phyloP scores from a whole-genome alignment of 1,140 invertebrate species.

The Hyles euphorbiae region DNA sequence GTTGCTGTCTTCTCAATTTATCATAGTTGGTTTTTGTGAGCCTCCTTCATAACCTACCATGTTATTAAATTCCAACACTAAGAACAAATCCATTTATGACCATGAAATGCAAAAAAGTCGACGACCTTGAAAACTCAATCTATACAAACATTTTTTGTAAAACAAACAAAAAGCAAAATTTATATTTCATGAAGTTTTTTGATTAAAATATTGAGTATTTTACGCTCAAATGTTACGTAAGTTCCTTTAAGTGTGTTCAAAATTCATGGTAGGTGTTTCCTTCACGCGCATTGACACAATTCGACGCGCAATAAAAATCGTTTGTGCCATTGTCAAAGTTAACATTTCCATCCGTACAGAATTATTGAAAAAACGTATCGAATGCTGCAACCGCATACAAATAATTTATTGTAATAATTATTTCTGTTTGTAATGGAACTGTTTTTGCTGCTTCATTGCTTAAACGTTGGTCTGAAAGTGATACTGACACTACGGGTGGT shows the following conservation, averaged over 20 bases:
- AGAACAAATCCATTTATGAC: too few species aligned
- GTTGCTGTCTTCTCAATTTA: too few species aligned
- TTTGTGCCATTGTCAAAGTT: conserved; percentile 35
- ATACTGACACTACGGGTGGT: conserved; percentile 13
- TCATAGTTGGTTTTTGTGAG: too few species aligned
- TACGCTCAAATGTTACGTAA: neutral
- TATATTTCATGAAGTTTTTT: too few species aligned
- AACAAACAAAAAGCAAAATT: too few species aligned
- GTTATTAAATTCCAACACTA: too few species aligned
- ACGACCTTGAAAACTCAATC: too few species aligned
- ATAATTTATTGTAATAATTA: conserved; percentile 3
- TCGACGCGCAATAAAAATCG: conserved; percentile 37
- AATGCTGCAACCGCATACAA: conserved; percentile 4
- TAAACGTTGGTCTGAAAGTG: conserved; percentile 4
- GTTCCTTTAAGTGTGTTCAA: conserved; percentile 3
- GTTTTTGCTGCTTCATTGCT: conserved; percentile 12
- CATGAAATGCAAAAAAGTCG: too few species aligned
- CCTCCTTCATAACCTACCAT: too few species aligned
- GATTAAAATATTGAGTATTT: too few species aligned
- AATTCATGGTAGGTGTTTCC: conserved; percentile 12
- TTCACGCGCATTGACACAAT: conserved; percentile 39
- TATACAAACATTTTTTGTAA: too few species aligned
- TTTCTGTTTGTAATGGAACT: neutral
- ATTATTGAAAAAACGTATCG: conserved; percentile 13
- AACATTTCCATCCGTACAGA: conserved; percentile 32